Conservation (phyloP, 2,113 vertebrate species). For the Proterorhinus semilunaris region DNA sequence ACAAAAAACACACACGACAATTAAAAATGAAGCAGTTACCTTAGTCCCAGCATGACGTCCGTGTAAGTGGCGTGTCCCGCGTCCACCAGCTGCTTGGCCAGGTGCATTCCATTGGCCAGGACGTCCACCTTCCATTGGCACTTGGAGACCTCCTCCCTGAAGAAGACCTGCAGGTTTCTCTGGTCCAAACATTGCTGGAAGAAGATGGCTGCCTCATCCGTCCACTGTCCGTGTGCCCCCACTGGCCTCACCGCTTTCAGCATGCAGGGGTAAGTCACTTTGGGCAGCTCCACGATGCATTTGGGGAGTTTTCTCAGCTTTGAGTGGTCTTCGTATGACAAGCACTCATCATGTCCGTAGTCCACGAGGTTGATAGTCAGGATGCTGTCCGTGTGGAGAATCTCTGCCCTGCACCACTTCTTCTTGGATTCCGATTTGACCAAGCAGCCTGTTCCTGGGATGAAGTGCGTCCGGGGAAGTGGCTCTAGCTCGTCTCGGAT, state of each 20-base stretch:
- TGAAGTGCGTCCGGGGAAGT: conserved; percentile 67
- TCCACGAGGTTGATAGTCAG: conserved; percentile 79
- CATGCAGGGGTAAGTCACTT: conserved; percentile 74
- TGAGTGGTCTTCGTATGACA: conserved; percentile 61
- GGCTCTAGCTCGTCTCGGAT: conserved; percentile 59
- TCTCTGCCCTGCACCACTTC: conserved; percentile 83
- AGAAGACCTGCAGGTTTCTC: conserved; percentile 74
- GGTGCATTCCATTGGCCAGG: conserved; percentile 46
- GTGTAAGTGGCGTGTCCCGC: conserved; percentile 63
- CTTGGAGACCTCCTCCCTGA: conserved; percentile 67
- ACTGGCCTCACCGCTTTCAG: conserved; percentile 76
- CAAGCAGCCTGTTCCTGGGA: conserved; percentile 78
- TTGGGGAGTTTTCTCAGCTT: conserved; percentile 78
- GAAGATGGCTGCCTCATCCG: conserved; percentile 70
- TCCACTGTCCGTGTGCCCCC: conserved; percentile 71
- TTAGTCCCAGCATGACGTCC: conserved; percentile 56
- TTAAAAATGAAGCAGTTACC: conserved; percentile 22
- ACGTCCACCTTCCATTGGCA: conserved; percentile 70
- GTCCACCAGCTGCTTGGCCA: conserved; percentile 69
- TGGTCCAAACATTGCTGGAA: conserved; percentile 77
- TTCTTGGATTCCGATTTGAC: conserved; percentile 66
- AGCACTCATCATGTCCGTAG: conserved; percentile 73
- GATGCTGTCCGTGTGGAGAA: conserved; percentile 62
- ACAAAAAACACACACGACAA: not conserved
- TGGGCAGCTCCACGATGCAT: conserved; percentile 70